phyloP scores from a whole-genome alignment of 1,140 invertebrate species.

The Lordiphosa clarofinis region DNA sequence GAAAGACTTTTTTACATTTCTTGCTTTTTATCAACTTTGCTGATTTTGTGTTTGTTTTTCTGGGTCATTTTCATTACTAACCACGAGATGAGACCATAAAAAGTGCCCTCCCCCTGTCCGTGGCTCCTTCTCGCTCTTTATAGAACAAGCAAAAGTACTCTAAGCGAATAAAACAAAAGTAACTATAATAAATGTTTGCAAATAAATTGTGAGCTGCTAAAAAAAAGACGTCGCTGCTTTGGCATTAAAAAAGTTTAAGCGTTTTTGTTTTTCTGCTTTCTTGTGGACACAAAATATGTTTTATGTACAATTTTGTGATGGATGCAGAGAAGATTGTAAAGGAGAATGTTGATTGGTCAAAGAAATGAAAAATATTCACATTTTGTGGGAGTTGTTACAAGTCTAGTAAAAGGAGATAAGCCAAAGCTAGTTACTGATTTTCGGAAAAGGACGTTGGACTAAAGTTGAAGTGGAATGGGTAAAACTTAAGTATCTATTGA shows the following conservation, averaged over 20 bases:
- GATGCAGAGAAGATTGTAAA: constrained; percentile 31
- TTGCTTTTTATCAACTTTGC: constrained; percentile 54
- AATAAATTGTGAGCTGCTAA: constrained; percentile 70
- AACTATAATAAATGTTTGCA: constrained; percentile 77
- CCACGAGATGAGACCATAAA: constrained; percentile 63
- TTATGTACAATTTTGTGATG: constrained; percentile 68
- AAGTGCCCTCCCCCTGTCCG: constrained; percentile 8
- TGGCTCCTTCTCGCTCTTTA: background rate
- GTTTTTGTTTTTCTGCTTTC: constrained; percentile 37
- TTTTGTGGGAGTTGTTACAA: constrained; percentile 1
- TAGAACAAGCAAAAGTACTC: constrained; percentile 58
- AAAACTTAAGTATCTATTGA: too few relatives aligned
- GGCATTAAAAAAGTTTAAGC: constrained; percentile 69
- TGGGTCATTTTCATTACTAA: constrained; percentile 35
- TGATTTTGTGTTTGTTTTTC: constrained; percentile 20
- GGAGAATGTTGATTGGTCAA: constrained; percentile 9
- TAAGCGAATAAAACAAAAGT: constrained; percentile 70
- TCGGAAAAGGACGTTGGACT: too few relatives aligned
- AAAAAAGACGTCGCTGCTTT: constrained; percentile 40
- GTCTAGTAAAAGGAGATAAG: constrained; percentile 1
- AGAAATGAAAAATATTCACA: constrained; percentile 2
- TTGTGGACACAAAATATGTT: constrained; percentile 60
- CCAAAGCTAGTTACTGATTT: background rate
- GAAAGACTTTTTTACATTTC: constrained; percentile 18
- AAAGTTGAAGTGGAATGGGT: too few relatives aligned